phyloP scores from a whole-genome alignment of 2,888 invertebrate genomes.

The Coenonympha arcania region DNA sequence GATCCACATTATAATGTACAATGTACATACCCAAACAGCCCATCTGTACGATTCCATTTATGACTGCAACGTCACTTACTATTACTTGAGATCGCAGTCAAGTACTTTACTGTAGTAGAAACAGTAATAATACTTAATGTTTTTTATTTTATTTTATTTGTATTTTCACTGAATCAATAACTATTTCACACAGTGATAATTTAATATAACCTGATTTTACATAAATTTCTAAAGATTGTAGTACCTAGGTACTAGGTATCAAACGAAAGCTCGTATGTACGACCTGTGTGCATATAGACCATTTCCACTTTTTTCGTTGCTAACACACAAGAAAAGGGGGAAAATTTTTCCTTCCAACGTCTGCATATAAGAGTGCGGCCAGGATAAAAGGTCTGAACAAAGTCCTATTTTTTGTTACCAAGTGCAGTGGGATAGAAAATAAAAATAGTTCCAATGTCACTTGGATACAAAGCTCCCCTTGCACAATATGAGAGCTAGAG shows the following conservation, averaged over 20 bases:
- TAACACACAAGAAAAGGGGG: not conserved
- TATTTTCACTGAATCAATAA: no score
- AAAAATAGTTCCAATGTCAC: slow-evolving; percentile 25
- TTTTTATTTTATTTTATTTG: no score
- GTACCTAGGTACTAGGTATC: not conserved
- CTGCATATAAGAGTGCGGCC: not conserved
- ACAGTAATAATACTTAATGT: no score
- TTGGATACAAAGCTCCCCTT: slow-evolving; percentile 4
- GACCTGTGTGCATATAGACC: not conserved
- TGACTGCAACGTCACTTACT: no score
- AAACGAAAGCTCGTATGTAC: not conserved
- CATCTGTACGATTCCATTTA: no score
- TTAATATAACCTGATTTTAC: no score
- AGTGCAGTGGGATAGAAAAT: slow-evolving; percentile 9
- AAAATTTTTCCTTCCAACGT: not conserved
- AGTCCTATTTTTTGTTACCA: slow-evolving; percentile 1
- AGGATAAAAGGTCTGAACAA: slow-evolving; percentile 5
- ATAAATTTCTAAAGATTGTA: slow-evolving; percentile 6
- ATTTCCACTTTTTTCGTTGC: not conserved
- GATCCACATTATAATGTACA: no score
- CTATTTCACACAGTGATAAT: no score
- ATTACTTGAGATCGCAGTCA: no score
- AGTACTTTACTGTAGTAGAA: no score
- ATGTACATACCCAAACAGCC: no score
- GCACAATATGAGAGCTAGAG: not conserved